These are phyloP conservation scores for Metopia argyrocephala DNA, from an alignment of 2,888 invertebrate species.

Conservation along the genomic window DNA sequence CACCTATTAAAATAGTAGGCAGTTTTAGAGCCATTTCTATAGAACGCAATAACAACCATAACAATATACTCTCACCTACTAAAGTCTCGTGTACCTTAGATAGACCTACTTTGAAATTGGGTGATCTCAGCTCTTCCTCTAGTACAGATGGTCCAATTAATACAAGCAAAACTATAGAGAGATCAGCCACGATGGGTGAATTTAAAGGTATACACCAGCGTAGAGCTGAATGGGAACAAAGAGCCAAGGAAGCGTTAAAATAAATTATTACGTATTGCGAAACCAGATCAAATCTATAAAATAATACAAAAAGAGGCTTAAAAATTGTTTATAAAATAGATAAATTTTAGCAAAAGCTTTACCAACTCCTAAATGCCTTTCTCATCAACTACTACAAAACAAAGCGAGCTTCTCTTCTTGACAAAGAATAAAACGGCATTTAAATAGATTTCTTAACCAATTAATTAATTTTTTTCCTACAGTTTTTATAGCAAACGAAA, in stretches of 20 bases:
- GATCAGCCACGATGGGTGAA: conserved; percentile 76
- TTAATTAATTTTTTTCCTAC: background rate
- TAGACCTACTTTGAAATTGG: conserved; percentile 59
- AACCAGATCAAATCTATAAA: background rate
- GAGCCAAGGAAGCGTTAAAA: conserved; percentile 83
- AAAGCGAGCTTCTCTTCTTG: conserved; percentile 49
- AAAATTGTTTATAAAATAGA: too few species aligned
- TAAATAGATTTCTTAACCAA: background rate
- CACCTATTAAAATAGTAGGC: conserved; percentile 69
- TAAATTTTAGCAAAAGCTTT: conserved; percentile 22
- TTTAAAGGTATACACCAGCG: conserved; percentile 87
- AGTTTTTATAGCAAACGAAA: conserved; percentile 11
- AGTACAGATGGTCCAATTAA: conserved; percentile 56
- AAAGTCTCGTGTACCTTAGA: conserved; percentile 54
- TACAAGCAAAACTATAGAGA: conserved; percentile 71
- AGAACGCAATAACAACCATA: conserved; percentile 67
- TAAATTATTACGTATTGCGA: conserved; percentile 56
- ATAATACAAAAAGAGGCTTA: background rate
- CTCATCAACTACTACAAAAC: conserved; percentile 8
- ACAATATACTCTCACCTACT: conserved; percentile 65
- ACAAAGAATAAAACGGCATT: background rate
- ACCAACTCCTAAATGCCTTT: conserved; percentile 34
- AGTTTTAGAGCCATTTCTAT: conserved; percentile 58
- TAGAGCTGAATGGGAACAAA: conserved; percentile 87
- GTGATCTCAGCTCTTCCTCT: conserved; percentile 39